Evolutionary conservation across 2,888 invertebrate genomes (phyloP).

Genomic region (Balanococcus diminutus): DNA sequence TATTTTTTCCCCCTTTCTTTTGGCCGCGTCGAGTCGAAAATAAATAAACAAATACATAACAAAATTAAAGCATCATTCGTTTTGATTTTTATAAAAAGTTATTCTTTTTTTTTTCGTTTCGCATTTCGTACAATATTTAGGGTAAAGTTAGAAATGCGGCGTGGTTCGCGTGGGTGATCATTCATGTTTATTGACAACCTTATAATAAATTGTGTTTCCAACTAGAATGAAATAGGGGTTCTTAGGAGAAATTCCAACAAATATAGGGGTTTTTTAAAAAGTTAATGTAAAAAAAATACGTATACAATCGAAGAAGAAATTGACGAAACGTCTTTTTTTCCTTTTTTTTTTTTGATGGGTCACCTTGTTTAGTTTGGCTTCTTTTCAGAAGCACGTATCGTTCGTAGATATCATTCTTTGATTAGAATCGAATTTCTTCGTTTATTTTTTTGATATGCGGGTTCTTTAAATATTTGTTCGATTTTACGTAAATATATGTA

Average conservation of each 20-base stretch:
- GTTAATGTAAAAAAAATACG: background rate
- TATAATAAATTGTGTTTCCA: conserved; percentile 49
- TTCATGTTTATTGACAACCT: conserved; percentile 54
- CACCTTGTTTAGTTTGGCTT: conserved; percentile 8
- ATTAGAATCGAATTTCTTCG: background rate
- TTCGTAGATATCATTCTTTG: background rate
- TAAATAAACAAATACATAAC: conserved; percentile 51
- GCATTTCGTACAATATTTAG: background rate
- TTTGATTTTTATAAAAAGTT: conserved; percentile 41
- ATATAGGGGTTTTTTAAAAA: background rate
- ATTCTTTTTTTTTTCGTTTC: background rate
- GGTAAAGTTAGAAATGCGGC: conserved; percentile 24
- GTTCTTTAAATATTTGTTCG: background rate
- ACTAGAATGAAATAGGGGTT: background rate
- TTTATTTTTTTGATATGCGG: background rate
- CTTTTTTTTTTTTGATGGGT: background rate
- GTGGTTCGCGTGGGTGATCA: conserved; percentile 51
- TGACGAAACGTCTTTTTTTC: background rate
- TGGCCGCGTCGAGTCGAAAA: background rate
- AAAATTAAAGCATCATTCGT: conserved; percentile 53
- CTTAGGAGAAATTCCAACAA: background rate
- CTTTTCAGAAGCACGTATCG: background rate
- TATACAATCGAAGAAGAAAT: background rate
- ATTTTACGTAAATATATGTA: too few relatives aligned
- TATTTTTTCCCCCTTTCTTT: conserved; percentile 7